Base-by-base conservation (phyloP, 2,888 invertebrate genomes). In the Drosophila rellima region DNA sequence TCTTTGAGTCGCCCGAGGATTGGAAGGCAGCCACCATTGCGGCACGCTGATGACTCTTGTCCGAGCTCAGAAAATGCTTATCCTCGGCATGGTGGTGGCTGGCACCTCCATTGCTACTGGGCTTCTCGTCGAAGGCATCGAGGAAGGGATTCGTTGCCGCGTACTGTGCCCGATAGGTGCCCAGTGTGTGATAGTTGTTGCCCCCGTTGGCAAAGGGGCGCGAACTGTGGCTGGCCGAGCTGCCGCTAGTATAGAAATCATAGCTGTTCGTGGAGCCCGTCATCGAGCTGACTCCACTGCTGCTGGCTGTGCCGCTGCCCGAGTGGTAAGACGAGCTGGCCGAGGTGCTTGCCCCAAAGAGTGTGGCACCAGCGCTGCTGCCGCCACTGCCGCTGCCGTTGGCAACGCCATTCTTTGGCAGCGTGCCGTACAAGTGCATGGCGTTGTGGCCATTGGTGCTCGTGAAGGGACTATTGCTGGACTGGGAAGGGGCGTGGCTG, bases 101-200 rank as follows among this genome's bases (percentile, higher is more conserved):
- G 51, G 10, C 23, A 23, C 62, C 57, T 20, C 79, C 70, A 70
- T 73, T 70, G 63, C 79, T 69, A 55, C 70, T 69, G 26, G 84
- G 79, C 74, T 85, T 82, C 67, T 91, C 91, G 74, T 93, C 92
- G 78, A 92, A 92, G 75, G 91, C 91, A 70, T 92, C 92, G 78
- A 93, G 85, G 83, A 93, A 93, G 69, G 93, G 93, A 91, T 93
- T 93, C 51, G 93, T 93, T 69, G 93, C 92, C 57, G 93, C 92
- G 83, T 93, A 93, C 81, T 93, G 93, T 50, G 93, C 92, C 67
- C 93, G 88, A 79, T 93, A 93, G 23, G 92, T 92, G 77, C 92
- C 92, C 70, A 93, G 77, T 5, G 93, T 92, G 56, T 92, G 92
- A 70, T 92, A 92, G 71, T 92, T 92, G 42, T 86, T 82, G 45